Evolutionary conservation across 2,113 vertebrate genomes (phyloP).

Genomic region (Peromyscus leucopus): DNA sequence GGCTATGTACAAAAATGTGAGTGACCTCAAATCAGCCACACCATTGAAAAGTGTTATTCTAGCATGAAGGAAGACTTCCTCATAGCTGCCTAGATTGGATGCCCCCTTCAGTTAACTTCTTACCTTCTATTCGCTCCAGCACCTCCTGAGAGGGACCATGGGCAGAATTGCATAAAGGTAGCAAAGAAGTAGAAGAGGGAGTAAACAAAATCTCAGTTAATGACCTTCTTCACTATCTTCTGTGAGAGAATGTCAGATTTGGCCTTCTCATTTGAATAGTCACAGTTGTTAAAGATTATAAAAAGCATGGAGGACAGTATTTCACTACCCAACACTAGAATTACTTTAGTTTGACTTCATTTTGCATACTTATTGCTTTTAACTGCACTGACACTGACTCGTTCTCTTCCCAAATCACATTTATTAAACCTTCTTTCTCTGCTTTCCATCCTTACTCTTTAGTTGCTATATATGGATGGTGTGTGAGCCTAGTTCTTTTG

Average conservation of each 20-base stretch:
- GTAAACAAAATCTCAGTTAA: not conserved
- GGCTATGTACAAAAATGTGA: not conserved
- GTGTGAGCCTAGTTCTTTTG: not conserved
- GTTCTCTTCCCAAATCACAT: not conserved
- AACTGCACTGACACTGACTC: too few relatives aligned
- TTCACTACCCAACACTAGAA: not conserved
- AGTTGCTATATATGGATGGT: not conserved
- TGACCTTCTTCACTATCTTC: not conserved
- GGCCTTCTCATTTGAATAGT: not conserved
- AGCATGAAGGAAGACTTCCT: not conserved
- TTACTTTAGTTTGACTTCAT: not conserved
- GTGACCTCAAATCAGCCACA: not conserved
- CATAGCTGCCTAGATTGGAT: not conserved
- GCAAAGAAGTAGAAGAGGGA: not conserved
- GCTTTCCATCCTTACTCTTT: not conserved
- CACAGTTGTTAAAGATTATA: not conserved
- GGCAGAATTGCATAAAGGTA: not conserved
- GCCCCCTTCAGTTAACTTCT: too few relatives aligned
- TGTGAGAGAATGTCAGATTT: too few relatives aligned
- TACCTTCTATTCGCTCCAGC: not conserved
- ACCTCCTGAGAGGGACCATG: not conserved
- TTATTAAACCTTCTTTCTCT: not conserved
- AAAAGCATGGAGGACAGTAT: not conserved
- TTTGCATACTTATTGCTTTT: not conserved
- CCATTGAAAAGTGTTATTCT: not conserved